Base-by-base conservation (phyloP, 2,888 invertebrate genomes). In the Sinohyriopsis cumingii region DNA sequence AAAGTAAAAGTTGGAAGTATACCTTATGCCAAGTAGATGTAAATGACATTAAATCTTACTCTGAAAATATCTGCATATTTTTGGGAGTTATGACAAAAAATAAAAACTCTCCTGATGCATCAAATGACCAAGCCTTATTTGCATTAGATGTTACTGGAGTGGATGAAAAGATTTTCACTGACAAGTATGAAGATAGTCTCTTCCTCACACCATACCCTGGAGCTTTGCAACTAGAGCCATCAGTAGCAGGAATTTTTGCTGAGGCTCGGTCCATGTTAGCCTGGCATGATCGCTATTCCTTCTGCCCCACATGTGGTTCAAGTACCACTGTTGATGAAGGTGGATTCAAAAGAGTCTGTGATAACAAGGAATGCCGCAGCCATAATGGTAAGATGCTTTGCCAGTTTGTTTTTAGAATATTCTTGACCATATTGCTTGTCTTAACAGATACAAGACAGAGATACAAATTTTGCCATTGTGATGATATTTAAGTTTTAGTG, bases 291-390 rank as follows among this genome's bases (percentile, higher is more conserved):
- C 84, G 88, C 1, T 90, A 90, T 76, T 78, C 84, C 60, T 89
- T 89, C 73, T 91, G 91, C 82, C 88, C 91, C 6, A 89, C 89
- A 4, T 91, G 91, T 82, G 90, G 90, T 6, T 79, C 84, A 22
- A 72, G 79, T 18, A 86, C 91, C 53, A 69, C 68, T 19, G 68
- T 87, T 45, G 81, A 82, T 24, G 87, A 89, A 59, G 88, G 84
- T 4, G 90, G 90, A 1, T 87, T 87, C 78, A 90, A 89, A 75
- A 76, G 88, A 63, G 69, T 68, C 1, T 89, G 90, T 76, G 68
- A 72, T 54, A 81, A 87, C 63, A 68, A 76, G 28, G 82, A 84
- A 19, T 89, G 89, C 69, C 74, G 81, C 19, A 87, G 87, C 73
- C 80, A 82, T 28, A 84, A 86, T 76, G 89, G 89, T 87, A 73